Base-by-base conservation (phyloP, 2,113 vertebrate species). In the Lepus europaeus region DNA sequence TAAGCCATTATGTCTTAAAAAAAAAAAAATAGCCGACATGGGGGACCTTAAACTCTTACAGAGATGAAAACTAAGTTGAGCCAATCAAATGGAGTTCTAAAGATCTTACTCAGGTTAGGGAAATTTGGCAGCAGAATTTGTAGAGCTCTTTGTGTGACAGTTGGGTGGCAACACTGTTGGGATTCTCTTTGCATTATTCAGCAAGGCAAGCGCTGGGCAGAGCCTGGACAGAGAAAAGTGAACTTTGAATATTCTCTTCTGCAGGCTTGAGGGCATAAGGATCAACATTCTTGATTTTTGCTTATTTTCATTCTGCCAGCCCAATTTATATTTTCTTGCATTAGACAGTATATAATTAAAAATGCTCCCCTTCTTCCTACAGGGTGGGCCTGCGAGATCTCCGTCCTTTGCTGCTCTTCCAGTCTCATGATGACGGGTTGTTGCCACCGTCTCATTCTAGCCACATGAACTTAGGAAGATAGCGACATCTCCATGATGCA, bases 101-200 rank as follows among this genome's bases (percentile, higher is more conserved):
- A 92, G 72, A 51, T 91, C 36, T 83, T 45, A 77, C 45, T 66
- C 56, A 85, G 22, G 27, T 82, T 72, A 94, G 69, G 79, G 69
- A 90, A 92, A 79, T 81, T 81, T 87, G 73, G 39, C 72, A 93
- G 87, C 36, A 72, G 82, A 45, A 19, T 88, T 80, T 86, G 27
- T 77, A 82, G 73, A 79, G 61, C 59, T 66, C 16, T 91, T 66
- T 79, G 70, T 19, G 25, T 27, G 39, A 29, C 22, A 85, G 17
- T 72, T 87, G 64, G 29, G 23, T 91, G n/a, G 11, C 9, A 17
- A 63, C 9, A 72, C 14, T 2, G 17, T 16, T 81, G 79, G 33
- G 33, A 64, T 14, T 78, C 64, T 86, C n/a, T 23, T 4, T 69
- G 36, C 27, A 31, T 76, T 91, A n/a, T 29, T 53, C 36, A 33